These are phyloP conservation scores for Capricornis sumatraensis DNA, from an alignment of 2,113 vertebrate genomes.

Conservation along the genomic window DNA sequence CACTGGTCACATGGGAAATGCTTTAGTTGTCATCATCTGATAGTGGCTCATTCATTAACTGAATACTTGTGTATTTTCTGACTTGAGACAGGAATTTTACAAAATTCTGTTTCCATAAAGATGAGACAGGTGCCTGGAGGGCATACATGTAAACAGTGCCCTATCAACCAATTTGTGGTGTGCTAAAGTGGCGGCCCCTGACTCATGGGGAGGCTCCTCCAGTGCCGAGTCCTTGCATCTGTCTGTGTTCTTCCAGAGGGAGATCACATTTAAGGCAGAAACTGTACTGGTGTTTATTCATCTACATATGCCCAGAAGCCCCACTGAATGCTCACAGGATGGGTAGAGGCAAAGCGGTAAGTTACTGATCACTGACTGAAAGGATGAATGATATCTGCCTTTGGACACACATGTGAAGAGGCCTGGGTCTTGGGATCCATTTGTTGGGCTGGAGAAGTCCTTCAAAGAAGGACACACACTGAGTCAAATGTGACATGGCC, in stretches of 20 bases:
- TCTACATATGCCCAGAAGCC: not conserved
- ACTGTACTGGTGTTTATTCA: not conserved
- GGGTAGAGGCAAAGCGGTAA: not conserved
- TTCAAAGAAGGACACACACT: not conserved
- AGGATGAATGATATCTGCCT: not conserved
- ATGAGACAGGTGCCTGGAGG: not conserved
- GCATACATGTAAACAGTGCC: not conserved
- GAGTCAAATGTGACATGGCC: not conserved
- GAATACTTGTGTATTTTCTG: not conserved
- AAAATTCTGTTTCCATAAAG: not conserved
- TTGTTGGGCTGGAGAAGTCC: not conserved
- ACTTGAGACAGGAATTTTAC: not conserved
- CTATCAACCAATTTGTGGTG: not conserved
- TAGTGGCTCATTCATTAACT: not conserved
- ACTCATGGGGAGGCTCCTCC: not conserved
- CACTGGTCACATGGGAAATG: not conserved
- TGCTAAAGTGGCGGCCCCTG: not conserved
- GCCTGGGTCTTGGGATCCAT: not conserved
- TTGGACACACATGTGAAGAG: not conserved
- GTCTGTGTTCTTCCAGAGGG: not conserved
- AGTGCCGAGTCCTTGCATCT: not conserved
- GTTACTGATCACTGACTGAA: not conserved
- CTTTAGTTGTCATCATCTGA: not conserved
- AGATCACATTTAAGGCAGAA: not conserved
- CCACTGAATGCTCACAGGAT: not conserved